These are phyloP conservation scores for Limnodromus scolopaceus DNA, from an alignment of 2,797 vertebrate genomes.

Conservation along the genomic window DNA sequence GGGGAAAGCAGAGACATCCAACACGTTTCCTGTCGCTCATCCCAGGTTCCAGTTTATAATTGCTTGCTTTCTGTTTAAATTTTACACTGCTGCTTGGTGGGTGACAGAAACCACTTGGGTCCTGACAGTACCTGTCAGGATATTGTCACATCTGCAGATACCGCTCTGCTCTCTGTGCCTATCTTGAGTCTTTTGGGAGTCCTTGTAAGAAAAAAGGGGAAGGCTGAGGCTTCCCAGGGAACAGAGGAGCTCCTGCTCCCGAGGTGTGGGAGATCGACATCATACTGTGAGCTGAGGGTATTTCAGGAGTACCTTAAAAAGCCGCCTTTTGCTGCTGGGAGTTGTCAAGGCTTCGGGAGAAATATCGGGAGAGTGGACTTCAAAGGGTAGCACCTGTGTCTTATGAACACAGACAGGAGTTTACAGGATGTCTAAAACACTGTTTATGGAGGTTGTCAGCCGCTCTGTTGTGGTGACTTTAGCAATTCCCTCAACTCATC, in stretches of 20 bases:
- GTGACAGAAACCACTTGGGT: neutral
- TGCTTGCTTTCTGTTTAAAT: neutral
- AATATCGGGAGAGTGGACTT: neutral
- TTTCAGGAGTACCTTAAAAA: neutral
- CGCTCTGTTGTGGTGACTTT: neutral
- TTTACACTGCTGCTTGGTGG: neutral
- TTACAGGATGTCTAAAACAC: neutral
- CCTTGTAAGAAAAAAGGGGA: neutral
- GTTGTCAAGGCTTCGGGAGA: neutral
- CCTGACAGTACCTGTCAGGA: neutral
- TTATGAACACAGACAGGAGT: fast-evolving
- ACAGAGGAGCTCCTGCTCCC: neutral
- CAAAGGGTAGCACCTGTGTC: neutral
- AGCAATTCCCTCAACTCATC: neutral
- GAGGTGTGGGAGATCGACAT: fast-evolving
- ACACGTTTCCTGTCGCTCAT: neutral
- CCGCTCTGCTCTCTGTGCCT: neutral
- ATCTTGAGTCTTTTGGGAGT: neutral
- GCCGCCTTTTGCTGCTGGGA: neutral
- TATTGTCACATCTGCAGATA: fast-evolving
- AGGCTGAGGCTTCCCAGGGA: neutral
- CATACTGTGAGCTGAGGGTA: fast-evolving
- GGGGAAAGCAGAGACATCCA: neutral
- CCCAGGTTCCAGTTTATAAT: neutral
- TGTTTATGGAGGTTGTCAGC: neutral